These are phyloP conservation scores for Diaprepes abbreviatus DNA, from an alignment of 2,888 invertebrate species.

Conservation along the genomic window DNA sequence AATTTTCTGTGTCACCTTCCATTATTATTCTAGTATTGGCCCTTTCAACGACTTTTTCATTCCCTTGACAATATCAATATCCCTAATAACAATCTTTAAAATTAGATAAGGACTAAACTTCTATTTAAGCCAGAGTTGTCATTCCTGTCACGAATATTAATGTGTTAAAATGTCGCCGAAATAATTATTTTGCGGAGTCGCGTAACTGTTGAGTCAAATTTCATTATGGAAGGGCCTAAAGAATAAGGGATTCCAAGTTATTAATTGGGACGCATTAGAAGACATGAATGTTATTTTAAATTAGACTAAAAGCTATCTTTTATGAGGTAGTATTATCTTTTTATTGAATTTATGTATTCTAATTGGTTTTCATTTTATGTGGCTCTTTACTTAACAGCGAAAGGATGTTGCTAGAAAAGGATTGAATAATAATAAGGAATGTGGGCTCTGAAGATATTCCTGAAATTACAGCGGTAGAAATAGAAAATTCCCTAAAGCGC, in stretches of 20 bases:
- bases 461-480: no score
- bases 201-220: constrained; percentile 35
- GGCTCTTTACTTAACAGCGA: no score
- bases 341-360: no score
- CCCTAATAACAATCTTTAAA: constrained; percentile 6
- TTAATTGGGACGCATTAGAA: neutral
- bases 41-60: neutral
- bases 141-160: constrained; percentile 35
- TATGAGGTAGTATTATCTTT: no score
- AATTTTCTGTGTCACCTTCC: no score
- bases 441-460: no score
- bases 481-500: no score
- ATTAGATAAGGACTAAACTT: constrained; percentile 23
- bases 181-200: constrained; percentile 33
- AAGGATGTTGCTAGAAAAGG: no score
- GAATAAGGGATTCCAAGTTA: neutral
- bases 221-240: constrained; percentile 11
- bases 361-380: no score
- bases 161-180: constrained; percentile 26
- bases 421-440: no score
- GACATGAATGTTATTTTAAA: neutral
- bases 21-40: neutral
- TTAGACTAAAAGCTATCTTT: neutral
- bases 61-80: neutral
- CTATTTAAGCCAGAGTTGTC: constrained; percentile 9